Percentiles rank a stretch among this genome's conserved stretches.
Conservation (phyloP, 2,113 vertebrate genomes). For the Tympanuchus pallidicinctus region DNA sequence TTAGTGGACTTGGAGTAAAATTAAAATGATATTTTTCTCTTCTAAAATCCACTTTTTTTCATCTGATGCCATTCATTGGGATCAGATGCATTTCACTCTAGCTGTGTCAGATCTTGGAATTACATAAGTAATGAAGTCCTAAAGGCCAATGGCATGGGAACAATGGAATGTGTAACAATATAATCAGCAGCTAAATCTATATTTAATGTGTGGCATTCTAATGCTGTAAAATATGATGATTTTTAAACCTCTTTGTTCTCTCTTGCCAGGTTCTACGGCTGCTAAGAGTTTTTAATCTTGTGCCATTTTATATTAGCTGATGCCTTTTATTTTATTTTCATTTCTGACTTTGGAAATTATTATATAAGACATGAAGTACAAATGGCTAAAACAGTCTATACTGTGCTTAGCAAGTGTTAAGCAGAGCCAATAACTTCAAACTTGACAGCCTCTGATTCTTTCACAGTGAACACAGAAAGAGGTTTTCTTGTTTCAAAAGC, state of each 20-base stretch:
- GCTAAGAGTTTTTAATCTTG: constrained; percentile 57
- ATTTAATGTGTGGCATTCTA: constrained; percentile 75
- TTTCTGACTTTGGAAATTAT: constrained; percentile 77
- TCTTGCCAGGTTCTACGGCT: constrained; percentile 35
- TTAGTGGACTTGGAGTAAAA: constrained; percentile 70
- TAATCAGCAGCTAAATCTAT: constrained; percentile 79
- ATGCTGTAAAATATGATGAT: constrained; percentile 59
- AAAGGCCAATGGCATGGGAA: constrained; percentile 75
- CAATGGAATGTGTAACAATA: constrained; percentile 81
- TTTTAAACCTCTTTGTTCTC: constrained; percentile 78
- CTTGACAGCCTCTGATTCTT: constrained; percentile 67
- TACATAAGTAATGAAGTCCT: constrained; percentile 78
- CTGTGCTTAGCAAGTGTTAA: constrained; percentile 44
- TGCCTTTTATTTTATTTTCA: constrained; percentile 65
- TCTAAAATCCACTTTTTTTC: constrained; percentile 68
- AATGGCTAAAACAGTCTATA: constrained; percentile 72
- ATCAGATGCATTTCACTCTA: constrained; percentile 79
- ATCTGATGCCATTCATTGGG: constrained; percentile 77
- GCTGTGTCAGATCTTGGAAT: constrained; percentile 75
- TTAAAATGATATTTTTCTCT: constrained; percentile 74
- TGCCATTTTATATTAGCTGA: constrained; percentile 68
- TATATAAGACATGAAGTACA: constrained; percentile 71
- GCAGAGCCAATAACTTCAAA: constrained; percentile 64
- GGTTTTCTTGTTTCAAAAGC: constrained; percentile 67
- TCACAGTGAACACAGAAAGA: constrained; percentile 55